These are phyloP conservation scores for Pavo muticus DNA, from an alignment of 2,113 vertebrate genomes.

Conservation along the genomic window DNA sequence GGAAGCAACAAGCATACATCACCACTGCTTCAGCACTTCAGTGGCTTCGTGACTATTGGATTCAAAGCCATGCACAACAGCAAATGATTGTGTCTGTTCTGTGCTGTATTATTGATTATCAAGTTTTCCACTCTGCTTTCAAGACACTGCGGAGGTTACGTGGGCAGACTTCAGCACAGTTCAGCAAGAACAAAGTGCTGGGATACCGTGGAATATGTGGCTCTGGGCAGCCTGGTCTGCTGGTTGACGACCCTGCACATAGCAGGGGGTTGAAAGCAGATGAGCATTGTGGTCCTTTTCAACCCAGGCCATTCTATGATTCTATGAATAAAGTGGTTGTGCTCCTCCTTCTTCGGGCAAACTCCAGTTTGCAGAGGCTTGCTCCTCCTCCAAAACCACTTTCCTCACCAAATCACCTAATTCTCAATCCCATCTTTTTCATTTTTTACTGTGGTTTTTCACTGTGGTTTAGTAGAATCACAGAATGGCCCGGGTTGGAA, in stretches of 20 bases:
- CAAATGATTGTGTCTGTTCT: not conserved
- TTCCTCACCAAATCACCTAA: not conserved
- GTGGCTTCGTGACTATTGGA: not conserved
- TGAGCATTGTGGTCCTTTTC: too few relatives aligned
- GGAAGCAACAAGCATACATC: not conserved
- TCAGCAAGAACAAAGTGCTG: not conserved
- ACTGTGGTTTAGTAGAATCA: not conserved
- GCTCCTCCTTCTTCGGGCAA: not conserved
- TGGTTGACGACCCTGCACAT: too few relatives aligned
- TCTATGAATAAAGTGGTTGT: not conserved
- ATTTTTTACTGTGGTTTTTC: not conserved
- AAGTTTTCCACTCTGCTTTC: constrained; percentile 5
- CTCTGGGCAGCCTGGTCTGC: too few relatives aligned
- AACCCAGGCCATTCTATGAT: too few relatives aligned
- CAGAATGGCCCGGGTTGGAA: too few relatives aligned
- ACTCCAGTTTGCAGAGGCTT: not conserved
- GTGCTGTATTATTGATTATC: not conserved
- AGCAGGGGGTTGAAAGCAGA: too few relatives aligned
- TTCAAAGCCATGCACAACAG: not conserved
- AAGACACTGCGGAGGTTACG: not conserved
- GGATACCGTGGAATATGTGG: not conserved
- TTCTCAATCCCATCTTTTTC: not conserved
- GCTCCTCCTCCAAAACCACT: not conserved
- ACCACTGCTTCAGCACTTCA: not conserved
- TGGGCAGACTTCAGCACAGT: not conserved